Evolutionary conservation across 2,888 invertebrate species (phyloP), one percentile per base, ranked within the genome.

Genomic region (Dryadula phaetusa): DNA sequence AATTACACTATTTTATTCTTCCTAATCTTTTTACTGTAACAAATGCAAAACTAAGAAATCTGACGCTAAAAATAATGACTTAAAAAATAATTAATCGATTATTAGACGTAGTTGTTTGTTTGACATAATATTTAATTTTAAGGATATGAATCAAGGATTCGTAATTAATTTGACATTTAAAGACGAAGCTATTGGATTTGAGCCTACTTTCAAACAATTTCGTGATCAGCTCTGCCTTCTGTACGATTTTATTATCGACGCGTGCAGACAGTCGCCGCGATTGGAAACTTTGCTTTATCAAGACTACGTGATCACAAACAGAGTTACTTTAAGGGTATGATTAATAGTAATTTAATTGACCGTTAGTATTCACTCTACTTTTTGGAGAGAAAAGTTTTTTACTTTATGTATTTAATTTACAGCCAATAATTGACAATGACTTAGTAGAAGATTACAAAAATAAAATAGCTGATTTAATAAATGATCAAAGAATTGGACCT

Each of bases 231-330:
- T 98, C 1, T 83, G 96, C 44, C 92, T 94, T 54, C 88, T 97
- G 20, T 95, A 97, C 72, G 96, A 96, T 74, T 94, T 94, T n/a
- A 94, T 98, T 74, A 94, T 96, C 12, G 94, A 95, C 69, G 95
- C 96, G 0, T 95, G 97, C 34, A 92, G 94, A 71, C 93, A 94
- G 40, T 92, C 97, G 62, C 97, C 97, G 1, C 93, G 97, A 64
- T 93, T 98, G 47, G 98, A 99, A 86, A 96, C 95, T 1, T 94
- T 96, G 76, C 87, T 97, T 52, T 97, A 96, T 83, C 93, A 95
- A 73, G 96, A 96, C 82, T 95, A 83, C 74, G 77, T 88, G 25
- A 73, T 73, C 14, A 76, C 79, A 16, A 70, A 78, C 16, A 78
- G 76, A 69, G 32, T 67, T 40, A 82, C 77, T 2, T 75, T 91